A percentile compares a stretch with the other conserved stretches of the same genome.
phyloP scores from a whole-genome alignment of 2,888 invertebrate genomes.

The Neria commutata region DNA sequence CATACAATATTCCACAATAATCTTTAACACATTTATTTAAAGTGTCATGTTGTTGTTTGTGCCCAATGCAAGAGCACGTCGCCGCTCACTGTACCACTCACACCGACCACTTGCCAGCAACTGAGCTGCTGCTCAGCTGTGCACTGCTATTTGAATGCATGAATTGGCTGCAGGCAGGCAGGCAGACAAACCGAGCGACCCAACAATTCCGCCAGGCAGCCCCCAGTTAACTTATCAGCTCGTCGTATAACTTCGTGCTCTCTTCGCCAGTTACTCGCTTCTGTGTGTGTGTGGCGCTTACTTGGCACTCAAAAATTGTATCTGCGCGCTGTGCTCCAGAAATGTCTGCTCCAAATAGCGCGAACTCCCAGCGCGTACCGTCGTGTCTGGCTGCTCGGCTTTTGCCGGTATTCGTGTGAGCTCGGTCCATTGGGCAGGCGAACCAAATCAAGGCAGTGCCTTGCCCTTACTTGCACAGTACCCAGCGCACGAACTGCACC shows the following conservation, averaged over 20 bases:
- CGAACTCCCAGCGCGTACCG: no score
- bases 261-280: constrained; percentile 1
- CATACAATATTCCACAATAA: no score
- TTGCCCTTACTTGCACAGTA: neutral
- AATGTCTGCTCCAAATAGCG: no score
- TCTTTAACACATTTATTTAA: no score
- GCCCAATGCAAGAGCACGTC: neutral
- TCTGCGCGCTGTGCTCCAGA: no score
- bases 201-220: neutral
- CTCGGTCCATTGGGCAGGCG: neutral
- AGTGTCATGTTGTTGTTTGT: neutral
- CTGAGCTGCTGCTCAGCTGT: constrained; percentile 59
- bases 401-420: neutral
- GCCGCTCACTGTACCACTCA: constrained; percentile 45
- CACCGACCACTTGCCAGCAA: constrained; percentile 59
- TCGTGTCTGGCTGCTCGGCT: neutral
- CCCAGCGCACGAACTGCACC: constrained; percentile 21
- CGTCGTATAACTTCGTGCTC: constrained; percentile 30
- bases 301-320: constrained; percentile 35
- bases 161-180: constrained; percentile 35
- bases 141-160: constrained; percentile 61
- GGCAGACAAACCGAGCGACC: neutral
- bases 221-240: neutral
- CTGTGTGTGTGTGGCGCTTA: no score
- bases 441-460: neutral